A percentile compares a stretch with the other conserved stretches of the same genome.
phyloP scores from a whole-genome alignment of 2,113 vertebrate species.

The Lichenostomus cassidix region DNA sequence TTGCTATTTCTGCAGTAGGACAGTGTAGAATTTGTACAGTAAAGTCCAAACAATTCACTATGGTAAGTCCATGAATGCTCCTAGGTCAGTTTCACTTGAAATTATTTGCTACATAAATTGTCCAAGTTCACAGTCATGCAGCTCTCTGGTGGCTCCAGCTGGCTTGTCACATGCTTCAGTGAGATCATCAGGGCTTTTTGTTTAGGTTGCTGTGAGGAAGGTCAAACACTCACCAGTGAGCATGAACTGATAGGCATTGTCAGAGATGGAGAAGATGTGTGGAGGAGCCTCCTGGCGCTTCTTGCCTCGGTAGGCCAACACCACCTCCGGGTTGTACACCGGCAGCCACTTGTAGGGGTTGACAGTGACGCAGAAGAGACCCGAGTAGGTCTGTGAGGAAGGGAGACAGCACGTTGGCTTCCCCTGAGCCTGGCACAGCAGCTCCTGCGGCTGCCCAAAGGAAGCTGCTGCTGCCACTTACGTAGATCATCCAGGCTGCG shows the following conservation, averaged over 20 bases:
- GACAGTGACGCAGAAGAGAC: slow-evolving; percentile 61
- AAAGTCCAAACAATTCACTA: neutral
- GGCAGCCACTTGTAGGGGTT: slow-evolving; percentile 86
- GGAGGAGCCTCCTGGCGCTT: slow-evolving; percentile 77
- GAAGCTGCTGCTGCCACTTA: slow-evolving; percentile 57
- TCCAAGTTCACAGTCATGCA: neutral
- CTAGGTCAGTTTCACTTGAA: neutral
- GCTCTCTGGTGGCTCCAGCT: neutral
- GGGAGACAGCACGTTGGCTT: neutral
- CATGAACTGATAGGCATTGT: slow-evolving; percentile 80
- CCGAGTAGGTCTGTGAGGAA: neutral
- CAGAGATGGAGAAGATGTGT: slow-evolving; percentile 81
- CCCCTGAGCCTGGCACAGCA: slow-evolving; percentile 5
- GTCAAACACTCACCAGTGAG: slow-evolving; percentile 61
- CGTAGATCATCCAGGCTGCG: slow-evolving; percentile 81
- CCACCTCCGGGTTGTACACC: slow-evolving; percentile 82
- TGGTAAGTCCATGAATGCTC: neutral
- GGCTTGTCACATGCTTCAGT: neutral
- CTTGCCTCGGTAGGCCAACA: slow-evolving; percentile 77
- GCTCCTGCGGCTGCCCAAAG: neutral
- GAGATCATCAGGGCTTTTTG: neutral
- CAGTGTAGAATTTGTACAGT: neutral
- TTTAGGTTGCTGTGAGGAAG: neutral
- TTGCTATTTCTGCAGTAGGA: neutral
- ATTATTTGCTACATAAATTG: neutral